Base-by-base conservation (phyloP, 1,140 invertebrate species). In the Leptopilina clavipes region DNA sequence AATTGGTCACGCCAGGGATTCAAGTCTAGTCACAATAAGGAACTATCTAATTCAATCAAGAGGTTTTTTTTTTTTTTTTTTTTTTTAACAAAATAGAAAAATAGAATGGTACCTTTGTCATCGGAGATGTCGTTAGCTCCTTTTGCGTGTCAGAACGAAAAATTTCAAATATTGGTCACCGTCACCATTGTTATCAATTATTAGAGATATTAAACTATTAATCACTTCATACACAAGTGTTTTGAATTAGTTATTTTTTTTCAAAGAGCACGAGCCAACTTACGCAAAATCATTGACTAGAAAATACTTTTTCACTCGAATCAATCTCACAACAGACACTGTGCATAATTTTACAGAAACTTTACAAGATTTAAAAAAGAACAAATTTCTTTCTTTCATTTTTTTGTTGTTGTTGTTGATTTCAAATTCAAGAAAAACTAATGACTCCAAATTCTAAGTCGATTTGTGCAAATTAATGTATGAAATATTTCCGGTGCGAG, bases 121-220 rank as follows among this genome's bases (percentile, higher is more conserved):
- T 91, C 88, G 90, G 90, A 90, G 89, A 90, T 89, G 90, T 90
- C 86, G 88, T 88, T 88, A 90, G 90, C 88, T 90, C 90, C 90
- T 91, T 91, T 90, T 90, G 90, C 89, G 89, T 91, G 89, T 91
- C 89, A 91, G 88, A 91, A 91, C 89, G 89, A 90, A 91, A 91
- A 91, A 91, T 88, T 89, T 90, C 88, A 91, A 90, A 90, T 40
- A 40, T 91, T 91, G 89, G 89, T 91, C 89, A 91, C 89, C 88
- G 90, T 91, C 86, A 90, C 90, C 90, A 91, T 90, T 91, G 82
- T 83, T 86, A 85, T 89, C 87, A 83, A 84, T 85, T 86, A 81
- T 83, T 90, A 88, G 82, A 31, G 82, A 31, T 65, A 86, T 85
- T 88, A 88, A 83, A 80, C 79, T 85, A 87, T 84, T 79, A 85